Percentiles rank a stretch among this genome's conserved stretches.
These are phyloP conservation scores for Fregetta grallaria DNA, from an alignment of 2,113 vertebrate genomes.

Conservation along the genomic window DNA sequence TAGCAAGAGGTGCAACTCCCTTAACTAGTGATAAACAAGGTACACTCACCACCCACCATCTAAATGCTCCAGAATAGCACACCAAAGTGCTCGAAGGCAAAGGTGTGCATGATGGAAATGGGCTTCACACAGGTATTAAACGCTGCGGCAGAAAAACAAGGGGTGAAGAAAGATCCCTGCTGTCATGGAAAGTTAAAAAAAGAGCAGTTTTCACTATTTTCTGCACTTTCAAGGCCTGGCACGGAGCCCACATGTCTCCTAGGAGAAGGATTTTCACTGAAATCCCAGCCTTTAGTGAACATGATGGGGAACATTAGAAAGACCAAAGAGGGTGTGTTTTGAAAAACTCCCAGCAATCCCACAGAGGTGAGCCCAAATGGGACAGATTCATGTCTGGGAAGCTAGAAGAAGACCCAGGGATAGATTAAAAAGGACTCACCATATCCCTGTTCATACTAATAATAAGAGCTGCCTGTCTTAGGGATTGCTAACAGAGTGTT, in stretches of 20 bases:
- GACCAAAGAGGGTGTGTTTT: background rate
- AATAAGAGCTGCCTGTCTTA: slow-evolving; percentile 38
- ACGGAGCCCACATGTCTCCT: background rate
- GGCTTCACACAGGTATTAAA: background rate
- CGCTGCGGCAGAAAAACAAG: background rate
- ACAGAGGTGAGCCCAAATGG: slow-evolving; percentile 28
- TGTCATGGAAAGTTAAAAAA: background rate
- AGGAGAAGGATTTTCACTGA: slow-evolving; percentile 33
- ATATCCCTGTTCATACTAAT: slow-evolving; percentile 54
- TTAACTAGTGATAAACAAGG: background rate
- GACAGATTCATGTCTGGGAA: background rate
- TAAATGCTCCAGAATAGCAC: background rate
- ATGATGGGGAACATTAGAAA: background rate
- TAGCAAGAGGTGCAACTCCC: background rate
- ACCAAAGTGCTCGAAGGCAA: background rate
- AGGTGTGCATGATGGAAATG: background rate
- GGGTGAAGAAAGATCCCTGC: background rate
- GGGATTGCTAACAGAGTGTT: slow-evolving; percentile 49
- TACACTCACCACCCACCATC: background rate
- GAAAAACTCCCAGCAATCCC: slow-evolving; percentile 11
- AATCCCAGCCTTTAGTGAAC: background rate
- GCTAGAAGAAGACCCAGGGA: background rate
- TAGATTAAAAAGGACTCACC: slow-evolving; percentile 43
- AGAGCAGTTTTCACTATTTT: background rate
- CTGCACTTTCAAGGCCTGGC: background rate